Conservation (phyloP, 1,140 invertebrate species). For the Lordiphosa stackelbergi region DNA sequence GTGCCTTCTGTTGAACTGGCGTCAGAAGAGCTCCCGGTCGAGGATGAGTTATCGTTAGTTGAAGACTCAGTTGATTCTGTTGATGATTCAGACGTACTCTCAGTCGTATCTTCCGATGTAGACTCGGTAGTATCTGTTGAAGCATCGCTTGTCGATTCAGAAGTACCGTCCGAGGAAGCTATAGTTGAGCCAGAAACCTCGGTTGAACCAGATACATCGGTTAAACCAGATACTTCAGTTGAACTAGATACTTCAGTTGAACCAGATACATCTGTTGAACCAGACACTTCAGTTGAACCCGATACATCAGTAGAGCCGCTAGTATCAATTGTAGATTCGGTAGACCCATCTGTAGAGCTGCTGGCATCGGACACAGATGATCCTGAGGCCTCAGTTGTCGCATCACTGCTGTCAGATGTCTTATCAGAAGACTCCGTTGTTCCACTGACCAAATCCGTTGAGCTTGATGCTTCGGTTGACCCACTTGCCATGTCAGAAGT, state of each 20-base stretch:
- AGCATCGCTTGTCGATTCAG: constrained; percentile 12
- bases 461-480: constrained; percentile 20
- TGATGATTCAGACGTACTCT: constrained; percentile 28
- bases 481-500: constrained; percentile 21
- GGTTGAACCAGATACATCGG: constrained; percentile 14
- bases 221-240: constrained; percentile 9
- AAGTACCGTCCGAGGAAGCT: constrained; percentile 34
- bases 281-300: constrained; percentile 30
- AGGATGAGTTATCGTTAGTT: constrained; percentile 12
- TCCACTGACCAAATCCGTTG: constrained; percentile 31
- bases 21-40: constrained; percentile 4
- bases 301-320: constrained; percentile 28
- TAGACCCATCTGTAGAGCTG: constrained; percentile 8
- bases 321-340: no score
- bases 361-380: constrained; percentile 15
- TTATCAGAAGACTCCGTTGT: constrained; percentile 35
- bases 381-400: constrained; percentile 18
- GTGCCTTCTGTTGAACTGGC: constrained; percentile 5
- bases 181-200: constrained; percentile 26
- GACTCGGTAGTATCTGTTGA: constrained; percentile 42
- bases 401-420: constrained; percentile 25
- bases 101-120: constrained; percentile 42
- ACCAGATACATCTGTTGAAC: constrained; percentile 23
- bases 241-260: constrained; percentile 24
- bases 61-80: constrained; percentile 39